Conservation (phyloP, 2,888 invertebrate genomes). For the Choreutis nemorana region DNA sequence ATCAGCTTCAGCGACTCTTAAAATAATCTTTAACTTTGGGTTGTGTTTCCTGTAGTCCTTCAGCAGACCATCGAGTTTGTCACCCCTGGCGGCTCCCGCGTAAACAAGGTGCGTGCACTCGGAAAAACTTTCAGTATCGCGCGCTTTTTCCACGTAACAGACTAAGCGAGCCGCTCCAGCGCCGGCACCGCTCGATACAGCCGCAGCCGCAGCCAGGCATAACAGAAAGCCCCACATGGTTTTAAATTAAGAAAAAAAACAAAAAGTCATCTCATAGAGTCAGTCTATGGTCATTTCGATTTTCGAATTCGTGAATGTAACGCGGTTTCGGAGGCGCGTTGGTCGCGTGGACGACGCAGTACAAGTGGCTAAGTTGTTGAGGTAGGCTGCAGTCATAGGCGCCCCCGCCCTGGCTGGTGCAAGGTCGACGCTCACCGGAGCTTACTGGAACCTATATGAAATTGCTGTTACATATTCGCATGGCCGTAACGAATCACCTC, state of each 20-base stretch:
- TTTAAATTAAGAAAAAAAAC: too few species aligned
- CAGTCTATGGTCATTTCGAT: constrained; percentile 18
- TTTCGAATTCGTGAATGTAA: too few species aligned
- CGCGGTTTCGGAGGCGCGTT: constrained; percentile 42
- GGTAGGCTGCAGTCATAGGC: constrained; percentile 37
- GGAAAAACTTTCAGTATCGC: constrained; percentile 29
- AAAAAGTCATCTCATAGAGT: constrained; percentile 32
- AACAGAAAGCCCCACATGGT: constrained; percentile 49
- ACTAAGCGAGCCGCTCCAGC: constrained; percentile 55
- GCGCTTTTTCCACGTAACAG: constrained; percentile 48
- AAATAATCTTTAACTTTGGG: constrained; percentile 59
- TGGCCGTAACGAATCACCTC: too few species aligned
- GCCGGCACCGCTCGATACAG: constrained; percentile 34
- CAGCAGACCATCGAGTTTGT: constrained; percentile 42
- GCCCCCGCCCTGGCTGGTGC: constrained; percentile 46
- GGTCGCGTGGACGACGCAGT: constrained; percentile 40
- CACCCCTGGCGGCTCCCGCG: constrained; percentile 46
- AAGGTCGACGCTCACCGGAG: constrained; percentile 49
- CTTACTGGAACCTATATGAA: constrained; percentile 17
- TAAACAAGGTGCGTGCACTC: constrained; percentile 64
- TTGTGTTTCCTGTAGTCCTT: constrained; percentile 58
- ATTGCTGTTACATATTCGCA: constrained; percentile 23
- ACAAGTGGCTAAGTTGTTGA: constrained; percentile 35
- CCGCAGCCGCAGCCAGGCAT: constrained; percentile 33
- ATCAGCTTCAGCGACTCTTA: constrained; percentile 63